Percentiles rank a stretch among this genome's conserved stretches.
These are phyloP conservation scores for Pseudorasbora parva DNA, from an alignment of 2,113 vertebrate genomes.

Conservation along the genomic window DNA sequence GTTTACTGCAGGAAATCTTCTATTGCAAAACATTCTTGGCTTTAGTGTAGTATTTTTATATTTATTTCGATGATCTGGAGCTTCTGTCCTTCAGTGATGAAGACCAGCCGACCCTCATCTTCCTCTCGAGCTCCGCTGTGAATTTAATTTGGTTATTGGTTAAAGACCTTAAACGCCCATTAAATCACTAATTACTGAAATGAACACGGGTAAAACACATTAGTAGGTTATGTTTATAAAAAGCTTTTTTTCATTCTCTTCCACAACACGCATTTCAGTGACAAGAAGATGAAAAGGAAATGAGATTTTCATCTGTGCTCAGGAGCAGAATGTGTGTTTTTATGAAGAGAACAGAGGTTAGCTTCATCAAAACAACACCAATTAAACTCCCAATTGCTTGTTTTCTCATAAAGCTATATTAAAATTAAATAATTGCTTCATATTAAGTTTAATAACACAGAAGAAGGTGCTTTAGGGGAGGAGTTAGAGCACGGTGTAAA, in stretches of 20 bases:
- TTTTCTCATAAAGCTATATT: conserved; percentile 94
- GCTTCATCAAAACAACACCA: conserved; percentile 94
- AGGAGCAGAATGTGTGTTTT: conserved; percentile 94
- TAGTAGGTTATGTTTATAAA: conserved; percentile 57
- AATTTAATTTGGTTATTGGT: conserved; percentile 51
- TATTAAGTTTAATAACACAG: conserved; percentile 95
- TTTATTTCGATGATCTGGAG: too few relatives aligned
- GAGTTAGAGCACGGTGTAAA: conserved; percentile 89
- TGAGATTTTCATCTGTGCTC: conserved; percentile 82
- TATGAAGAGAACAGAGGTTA: conserved; percentile 92
- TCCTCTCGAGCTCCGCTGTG: conserved; percentile 24
- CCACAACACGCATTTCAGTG: conserved; percentile 77
- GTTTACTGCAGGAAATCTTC: background rate
- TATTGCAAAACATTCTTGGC: background rate
- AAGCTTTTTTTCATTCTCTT: conserved; percentile 34
- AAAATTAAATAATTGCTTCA: conserved; percentile 99
- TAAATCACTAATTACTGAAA: conserved; percentile 57
- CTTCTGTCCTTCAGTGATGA: background rate
- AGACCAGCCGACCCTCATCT: background rate
- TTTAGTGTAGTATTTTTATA: too few relatives aligned
- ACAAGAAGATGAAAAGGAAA: conserved; percentile 75
- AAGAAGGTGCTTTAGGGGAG: conserved; percentile 90
- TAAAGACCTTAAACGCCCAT: conserved; percentile 54
- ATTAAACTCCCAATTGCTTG: conserved; percentile 99
- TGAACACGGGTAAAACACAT: conserved; percentile 52